Evolutionary conservation across 2,113 vertebrate species (phyloP).

Genomic region (Takifugu bimaculatus): DNA sequence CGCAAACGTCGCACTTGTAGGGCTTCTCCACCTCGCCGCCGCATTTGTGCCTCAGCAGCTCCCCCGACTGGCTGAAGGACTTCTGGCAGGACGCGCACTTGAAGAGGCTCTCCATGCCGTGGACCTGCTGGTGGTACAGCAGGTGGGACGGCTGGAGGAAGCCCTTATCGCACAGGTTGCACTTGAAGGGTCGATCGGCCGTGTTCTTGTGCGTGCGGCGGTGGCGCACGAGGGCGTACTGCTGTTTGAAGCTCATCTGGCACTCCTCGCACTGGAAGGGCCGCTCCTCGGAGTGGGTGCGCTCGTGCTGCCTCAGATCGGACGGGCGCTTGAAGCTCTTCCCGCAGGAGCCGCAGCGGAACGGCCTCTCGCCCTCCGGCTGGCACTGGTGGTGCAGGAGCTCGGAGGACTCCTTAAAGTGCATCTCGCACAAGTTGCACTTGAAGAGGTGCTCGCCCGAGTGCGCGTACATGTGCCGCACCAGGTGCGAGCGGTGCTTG

Average conservation of each 20-base stretch:
- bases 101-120: constrained; percentile 91
- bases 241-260: constrained; percentile 98
- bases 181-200: constrained; percentile 82
- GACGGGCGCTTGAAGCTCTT: constrained; percentile 94
- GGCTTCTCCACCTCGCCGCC: constrained; percentile 84
- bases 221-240: constrained; percentile 91
- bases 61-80: constrained; percentile 91
- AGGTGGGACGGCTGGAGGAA: constrained; percentile 91
- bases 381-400: constrained; percentile 94
- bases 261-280: constrained; percentile 97
- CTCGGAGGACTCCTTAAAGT: constrained; percentile 94
- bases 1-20: constrained; percentile 90
- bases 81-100: constrained; percentile 96
- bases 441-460: constrained; percentile 94
- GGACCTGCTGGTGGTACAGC: constrained; percentile 93
- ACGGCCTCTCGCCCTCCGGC: constrained; percentile 87
- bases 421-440: constrained; percentile 91
- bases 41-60: constrained; percentile 91
- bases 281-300: constrained; percentile 91
- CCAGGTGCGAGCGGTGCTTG: constrained; percentile 94
- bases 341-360: constrained; percentile 87
- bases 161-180: constrained; percentile 92
- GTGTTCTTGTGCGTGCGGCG: constrained; percentile 89
- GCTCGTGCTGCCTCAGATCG: constrained; percentile 92
- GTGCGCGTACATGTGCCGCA: constrained; percentile 96